phyloP scores from a whole-genome alignment of 2,113 vertebrate genomes.

The Otis tarda region DNA sequence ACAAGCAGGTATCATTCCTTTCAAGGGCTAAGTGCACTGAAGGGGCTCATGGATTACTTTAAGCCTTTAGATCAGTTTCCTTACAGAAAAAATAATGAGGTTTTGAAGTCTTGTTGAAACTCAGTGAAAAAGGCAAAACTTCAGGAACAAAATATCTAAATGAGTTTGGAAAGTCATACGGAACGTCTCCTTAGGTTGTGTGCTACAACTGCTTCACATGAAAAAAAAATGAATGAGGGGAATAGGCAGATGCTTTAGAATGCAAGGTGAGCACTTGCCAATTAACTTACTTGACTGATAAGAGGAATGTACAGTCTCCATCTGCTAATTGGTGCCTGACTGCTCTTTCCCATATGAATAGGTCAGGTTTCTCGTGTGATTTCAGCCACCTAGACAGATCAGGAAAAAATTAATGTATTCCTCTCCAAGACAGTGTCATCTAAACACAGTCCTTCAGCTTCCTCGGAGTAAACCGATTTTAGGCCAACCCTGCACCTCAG shows the following conservation, averaged over 20 bases:
- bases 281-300: not conserved
- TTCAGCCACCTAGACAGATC: not conserved
- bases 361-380: not conserved
- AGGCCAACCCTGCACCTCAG: not conserved
- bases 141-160: not conserved
- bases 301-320: not conserved
- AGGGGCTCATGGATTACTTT: not conserved
- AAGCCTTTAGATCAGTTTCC: not conserved
- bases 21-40: not conserved
- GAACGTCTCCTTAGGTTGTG: not conserved
- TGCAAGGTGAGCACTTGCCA: not conserved
- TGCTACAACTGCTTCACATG: not conserved
- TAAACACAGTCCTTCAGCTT: not conserved
- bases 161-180: not conserved
- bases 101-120: not conserved
- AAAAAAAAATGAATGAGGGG: not conserved
- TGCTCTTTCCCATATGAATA: not conserved
- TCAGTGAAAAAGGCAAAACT: not conserved
- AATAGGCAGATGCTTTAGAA: not conserved
- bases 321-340: not conserved
- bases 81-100: not conserved
- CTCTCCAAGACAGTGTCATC: not conserved
- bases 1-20: not conserved
- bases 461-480: not conserved
- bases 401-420: not conserved